Evolutionary conservation across 2,797 vertebrate species (phyloP).

Genomic region (Lutjanus argentimaculatus): DNA sequence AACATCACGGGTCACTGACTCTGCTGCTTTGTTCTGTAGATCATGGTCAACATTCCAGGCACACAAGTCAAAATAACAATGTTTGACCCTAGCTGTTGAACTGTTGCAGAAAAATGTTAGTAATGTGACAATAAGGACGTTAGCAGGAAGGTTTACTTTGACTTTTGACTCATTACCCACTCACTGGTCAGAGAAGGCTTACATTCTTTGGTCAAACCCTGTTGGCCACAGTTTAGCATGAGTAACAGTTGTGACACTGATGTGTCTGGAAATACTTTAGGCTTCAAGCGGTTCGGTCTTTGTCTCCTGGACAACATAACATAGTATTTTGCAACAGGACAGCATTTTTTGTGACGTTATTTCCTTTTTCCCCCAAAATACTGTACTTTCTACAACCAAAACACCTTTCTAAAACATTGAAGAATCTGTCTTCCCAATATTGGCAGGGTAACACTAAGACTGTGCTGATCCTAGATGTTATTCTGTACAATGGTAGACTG

Average conservation of each 20-base stretch:
- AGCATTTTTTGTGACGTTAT: neutral
- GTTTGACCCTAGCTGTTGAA: conserved; percentile 6
- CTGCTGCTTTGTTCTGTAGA: neutral
- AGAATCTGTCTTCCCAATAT: neutral
- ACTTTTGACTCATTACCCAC: neutral
- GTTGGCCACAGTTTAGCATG: conserved; percentile 15
- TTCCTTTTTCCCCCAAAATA: too few relatives aligned
- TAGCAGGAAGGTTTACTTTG: neutral
- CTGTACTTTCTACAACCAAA: too few relatives aligned
- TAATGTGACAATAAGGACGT: neutral
- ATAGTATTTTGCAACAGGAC: neutral
- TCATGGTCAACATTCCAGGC: neutral
- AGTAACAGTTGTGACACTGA: conserved; percentile 36
- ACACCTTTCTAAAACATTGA: neutral
- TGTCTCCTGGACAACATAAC: conserved; percentile 13
- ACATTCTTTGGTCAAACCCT: conserved; percentile 32
- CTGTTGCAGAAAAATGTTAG: neutral
- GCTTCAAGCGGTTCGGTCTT: conserved; percentile 7
- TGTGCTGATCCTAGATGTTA: neutral
- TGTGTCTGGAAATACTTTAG: conserved; percentile 51
- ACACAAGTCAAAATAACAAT: neutral
- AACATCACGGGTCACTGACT: neutral
- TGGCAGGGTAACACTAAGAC: neutral
- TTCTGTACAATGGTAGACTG: neutral
- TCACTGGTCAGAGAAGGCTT: neutral